Conservation (phyloP, 2,797 vertebrate species). For the Premnoplex brunnescens region DNA sequence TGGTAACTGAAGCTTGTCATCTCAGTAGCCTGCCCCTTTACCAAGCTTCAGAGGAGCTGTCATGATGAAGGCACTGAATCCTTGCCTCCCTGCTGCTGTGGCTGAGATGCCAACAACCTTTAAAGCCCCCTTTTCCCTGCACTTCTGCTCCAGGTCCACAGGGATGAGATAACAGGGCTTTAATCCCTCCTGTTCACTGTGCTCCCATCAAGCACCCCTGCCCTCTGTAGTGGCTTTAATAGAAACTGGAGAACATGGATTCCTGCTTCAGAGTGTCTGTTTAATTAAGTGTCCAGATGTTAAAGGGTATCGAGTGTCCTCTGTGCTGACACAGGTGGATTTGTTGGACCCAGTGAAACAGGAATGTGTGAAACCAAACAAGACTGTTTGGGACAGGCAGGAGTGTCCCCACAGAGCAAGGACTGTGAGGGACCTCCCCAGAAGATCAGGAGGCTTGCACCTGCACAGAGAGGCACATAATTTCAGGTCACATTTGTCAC, state of each 20-base stretch:
- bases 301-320: background rate
- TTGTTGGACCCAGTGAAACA: background rate
- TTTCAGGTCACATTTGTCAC: background rate
- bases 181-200: background rate
- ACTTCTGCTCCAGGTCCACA: background rate
- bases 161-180: background rate
- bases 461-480: background rate
- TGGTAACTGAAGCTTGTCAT: background rate
- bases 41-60: background rate
- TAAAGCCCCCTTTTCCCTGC: background rate
- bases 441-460: background rate
- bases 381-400: background rate
- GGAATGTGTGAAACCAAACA: background rate
- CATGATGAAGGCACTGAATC: background rate
- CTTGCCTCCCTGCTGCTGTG: background rate
- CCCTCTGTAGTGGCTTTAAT: background rate
- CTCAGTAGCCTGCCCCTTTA: background rate
- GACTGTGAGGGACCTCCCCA: background rate
- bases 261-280: background rate
- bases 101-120: background rate
- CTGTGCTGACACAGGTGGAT: background rate
- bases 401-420: fast-evolving
- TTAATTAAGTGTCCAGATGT: background rate
- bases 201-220: background rate
- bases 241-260: background rate